These are phyloP conservation scores for Trichomalopsis sarcophagae DNA, from an alignment of 1,140 invertebrate genomes.

Conservation along the genomic window DNA sequence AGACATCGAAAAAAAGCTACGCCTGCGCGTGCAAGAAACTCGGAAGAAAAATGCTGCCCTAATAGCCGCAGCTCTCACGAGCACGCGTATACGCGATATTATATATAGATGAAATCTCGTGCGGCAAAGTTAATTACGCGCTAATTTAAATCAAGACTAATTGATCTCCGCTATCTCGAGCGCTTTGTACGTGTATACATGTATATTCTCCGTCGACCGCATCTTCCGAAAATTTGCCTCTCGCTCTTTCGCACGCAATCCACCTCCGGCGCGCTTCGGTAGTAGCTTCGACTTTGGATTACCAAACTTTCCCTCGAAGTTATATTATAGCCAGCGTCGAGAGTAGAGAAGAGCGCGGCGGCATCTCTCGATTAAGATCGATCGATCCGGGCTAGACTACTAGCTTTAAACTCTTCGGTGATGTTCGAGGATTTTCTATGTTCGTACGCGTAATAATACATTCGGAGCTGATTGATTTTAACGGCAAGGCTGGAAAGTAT, in stretches of 20 bases:
- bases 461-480: no score
- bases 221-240: conserved; percentile 10
- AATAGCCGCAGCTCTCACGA: neutral
- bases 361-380: conserved; percentile 57
- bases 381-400: conserved; percentile 45
- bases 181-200: neutral
- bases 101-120: conserved; percentile 11
- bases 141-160: conserved; percentile 73
- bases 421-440: neutral
- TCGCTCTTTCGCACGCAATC: conserved; percentile 28
- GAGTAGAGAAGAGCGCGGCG: neutral
- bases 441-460: neutral
- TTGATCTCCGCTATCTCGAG: conserved; percentile 60
- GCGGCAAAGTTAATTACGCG: conserved; percentile 69
- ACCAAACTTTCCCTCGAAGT: conserved; percentile 66
- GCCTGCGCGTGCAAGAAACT: neutral
- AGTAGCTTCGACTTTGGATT: conserved; percentile 52
- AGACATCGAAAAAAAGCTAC: neutral
- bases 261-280: neutral
- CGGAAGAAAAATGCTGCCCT: neutral
- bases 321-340: conserved; percentile 52
- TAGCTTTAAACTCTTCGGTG: neutral
- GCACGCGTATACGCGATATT: neutral
- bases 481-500: no score
- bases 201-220: neutral